Base-by-base conservation (phyloP, 2,888 invertebrate species). In the Aethes cnicana region DNA sequence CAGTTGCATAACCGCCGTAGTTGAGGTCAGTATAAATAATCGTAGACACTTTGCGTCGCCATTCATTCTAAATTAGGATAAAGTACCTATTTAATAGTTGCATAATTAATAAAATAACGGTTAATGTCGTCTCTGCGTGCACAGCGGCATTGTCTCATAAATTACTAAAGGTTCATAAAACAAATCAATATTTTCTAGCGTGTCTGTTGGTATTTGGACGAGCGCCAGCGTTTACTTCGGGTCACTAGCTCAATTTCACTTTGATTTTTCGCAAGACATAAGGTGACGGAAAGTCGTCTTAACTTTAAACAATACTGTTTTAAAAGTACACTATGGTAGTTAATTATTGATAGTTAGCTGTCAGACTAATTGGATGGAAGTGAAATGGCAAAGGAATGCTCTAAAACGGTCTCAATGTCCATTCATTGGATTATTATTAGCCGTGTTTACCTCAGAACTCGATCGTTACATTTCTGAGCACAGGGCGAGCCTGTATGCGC, bases 181-280 rank as follows among this genome's bases (percentile, higher is more conserved):
- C 53, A 49, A 54, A 59, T 53, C 47, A 54, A 55, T 56, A 53
- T 47, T 57, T 54, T 46, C 46, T 57, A 55, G 52, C 62, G 47
- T 53, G 54, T 50, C 57, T 54, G 55, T 48, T 43, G 49, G 61
- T 46, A 35, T 33, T 69, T 73, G 74, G 71, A 63, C 12, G 16
- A 18, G 39, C 56, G 74, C 74, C 74, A 73, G 65, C 42, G 46
- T 23, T 28, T 47, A 18, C 26, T 55, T 53, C 55, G 54, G 63
- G 66, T 67, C 62, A 68, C 61, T 56, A 63, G 63, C 63, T 64
- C 61, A 59, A 68, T 66, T 69, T 69, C 46, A 58, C 57, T 64
- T 63, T 53, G 57, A 59, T 58, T 56, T 42, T 57, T 42, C 39
- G 33, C 35, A 47, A 37, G 44, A 37, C 23, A n/a, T 23, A 50